Base-by-base conservation (phyloP, 2,113 vertebrate genomes). In the Cyphomyrus plagiostoma region DNA sequence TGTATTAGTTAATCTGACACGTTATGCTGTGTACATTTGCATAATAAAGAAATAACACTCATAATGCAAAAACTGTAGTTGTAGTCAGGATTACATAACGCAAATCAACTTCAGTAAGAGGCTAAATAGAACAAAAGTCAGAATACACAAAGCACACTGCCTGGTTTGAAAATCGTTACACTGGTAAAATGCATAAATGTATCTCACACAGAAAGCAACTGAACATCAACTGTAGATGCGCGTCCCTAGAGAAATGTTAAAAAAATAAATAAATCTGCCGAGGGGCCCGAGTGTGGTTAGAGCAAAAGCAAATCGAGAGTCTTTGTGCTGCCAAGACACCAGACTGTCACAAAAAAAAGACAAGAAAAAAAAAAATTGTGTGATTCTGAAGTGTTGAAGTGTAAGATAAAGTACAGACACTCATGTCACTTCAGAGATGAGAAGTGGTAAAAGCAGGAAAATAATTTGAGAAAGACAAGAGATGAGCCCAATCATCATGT, bases 311-410 rank as follows among this genome's bases (percentile, higher is more conserved):
- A 77, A 74, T 26, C 66, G 4, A 42, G 70, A 39, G 35, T 17
- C 30, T 42, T 80, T 80, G 17, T 35, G 50, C 85, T 87, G 49
- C 50, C 48, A 52, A 87, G 50, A 39, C 7, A 30, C 50, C 48
- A 87, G 49, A 49, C 45, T 46, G 82, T 84, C 82, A 45, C 23
- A 21, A 49, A 15, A 50, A 86, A 49, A 56, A 23, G 23, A 87
- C 56, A 86, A 86, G 49, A 86, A 86, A 87, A 87, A 85, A 85
- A 85, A 86, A 86, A 86, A 48, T 13, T 3, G 42, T 86, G 48
- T 4, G 4, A 52, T n/a, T 86, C 45, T 50, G n/a, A 86, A 86
- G 48, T 46, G n/a, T 3, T 30, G 21, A 86, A 86, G 49, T 35
- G 13, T 30, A 26, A 85, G 42, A 45, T 48, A 45, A 46, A 48